These are phyloP conservation scores for Proteles cristata DNA, from an alignment of 2,113 vertebrate species.

Conservation along the genomic window DNA sequence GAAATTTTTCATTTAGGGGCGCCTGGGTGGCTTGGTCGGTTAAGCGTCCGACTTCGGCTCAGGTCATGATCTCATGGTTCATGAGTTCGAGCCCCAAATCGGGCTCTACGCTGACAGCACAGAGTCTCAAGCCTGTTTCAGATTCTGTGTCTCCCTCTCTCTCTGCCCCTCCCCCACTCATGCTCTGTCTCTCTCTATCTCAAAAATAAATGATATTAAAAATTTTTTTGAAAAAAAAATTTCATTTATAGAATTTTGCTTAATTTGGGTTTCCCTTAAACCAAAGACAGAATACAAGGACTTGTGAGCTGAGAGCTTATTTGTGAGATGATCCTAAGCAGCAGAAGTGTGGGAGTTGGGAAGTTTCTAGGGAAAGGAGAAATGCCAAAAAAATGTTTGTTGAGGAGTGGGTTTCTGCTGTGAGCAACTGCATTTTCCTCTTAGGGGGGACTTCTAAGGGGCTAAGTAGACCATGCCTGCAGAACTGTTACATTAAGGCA, in stretches of 20 bases:
- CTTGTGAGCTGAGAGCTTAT: neutral
- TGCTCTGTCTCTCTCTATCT: too few species aligned
- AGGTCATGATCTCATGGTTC: too few species aligned
- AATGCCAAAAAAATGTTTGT: neutral
- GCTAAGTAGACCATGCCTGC: neutral
- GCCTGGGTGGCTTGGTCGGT: too few species aligned
- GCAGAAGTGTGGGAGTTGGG: neutral
- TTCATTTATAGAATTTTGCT: neutral
- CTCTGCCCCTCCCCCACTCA: too few species aligned
- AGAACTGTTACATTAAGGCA: neutral
- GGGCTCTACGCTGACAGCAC: too few species aligned
- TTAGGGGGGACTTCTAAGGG: neutral
- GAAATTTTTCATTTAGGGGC: neutral
- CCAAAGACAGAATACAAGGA: neutral
- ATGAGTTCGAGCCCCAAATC: too few species aligned
- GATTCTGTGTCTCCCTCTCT: too few species aligned
- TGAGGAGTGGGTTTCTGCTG: neutral
- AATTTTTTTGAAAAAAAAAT: neutral
- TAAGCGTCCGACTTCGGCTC: too few species aligned
- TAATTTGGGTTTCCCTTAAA: conserved; percentile 4
- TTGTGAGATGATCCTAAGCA: neutral
- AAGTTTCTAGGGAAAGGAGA: neutral
- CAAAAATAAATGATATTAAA: too few species aligned
- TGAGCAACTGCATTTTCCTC: neutral
- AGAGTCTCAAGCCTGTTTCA: too few species aligned